Base-by-base conservation (phyloP, 2,888 invertebrate genomes). In the Protophormia terraenovae region DNA sequence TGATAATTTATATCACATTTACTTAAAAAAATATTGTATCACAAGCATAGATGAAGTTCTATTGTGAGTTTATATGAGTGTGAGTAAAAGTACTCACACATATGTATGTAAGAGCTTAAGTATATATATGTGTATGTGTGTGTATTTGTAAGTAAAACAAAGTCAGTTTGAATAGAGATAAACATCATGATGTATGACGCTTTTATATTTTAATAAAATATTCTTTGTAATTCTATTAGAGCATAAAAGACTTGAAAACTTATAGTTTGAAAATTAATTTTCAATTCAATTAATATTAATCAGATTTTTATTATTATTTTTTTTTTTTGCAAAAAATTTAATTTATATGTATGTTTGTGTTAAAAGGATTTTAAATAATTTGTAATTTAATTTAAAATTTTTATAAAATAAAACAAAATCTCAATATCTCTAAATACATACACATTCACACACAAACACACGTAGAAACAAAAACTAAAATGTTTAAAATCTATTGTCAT, bases 401-500 rank as follows among this genome's bases (percentile, higher is more conserved):
- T 6, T 66, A 32, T 5, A 32, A n/a, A 50, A 32, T 50, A n/a
- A 41, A 47, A 22, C 3, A 66, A 67, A 72, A 35, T 41, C 8
- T 50, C 24, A 45, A 45, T 10, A 50, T 14, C 12, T n/a, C 16
- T 35, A 38, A 24, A 82, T 32, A 22, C 12, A 55, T 2, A 66
- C n/a, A n/a, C n/a, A n/a, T n/a, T n/a, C n/a, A n/a, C n/a, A n/a
- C n/a, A n/a, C n/a, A n/a, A n/a, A n/a, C n/a, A n/a, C n/a, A n/a
- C n/a, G n/a, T n/a, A n/a, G n/a, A n/a, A 66, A 66, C 6, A 55
- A 55, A 55, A 62, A 47, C 4, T n/a, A 2, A 41, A 58, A 55
- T 75, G 3, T 35, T 75, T 19, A 47, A 67, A 62, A 69, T 45
- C 53, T 75, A 75, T 83, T 85, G 85, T 83, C 85, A 79, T 83